A percentile compares a stretch with the other conserved stretches of the same genome.
Conservation (phyloP, 2,113 vertebrate genomes). For the Chloropsis hardwickii region DNA sequence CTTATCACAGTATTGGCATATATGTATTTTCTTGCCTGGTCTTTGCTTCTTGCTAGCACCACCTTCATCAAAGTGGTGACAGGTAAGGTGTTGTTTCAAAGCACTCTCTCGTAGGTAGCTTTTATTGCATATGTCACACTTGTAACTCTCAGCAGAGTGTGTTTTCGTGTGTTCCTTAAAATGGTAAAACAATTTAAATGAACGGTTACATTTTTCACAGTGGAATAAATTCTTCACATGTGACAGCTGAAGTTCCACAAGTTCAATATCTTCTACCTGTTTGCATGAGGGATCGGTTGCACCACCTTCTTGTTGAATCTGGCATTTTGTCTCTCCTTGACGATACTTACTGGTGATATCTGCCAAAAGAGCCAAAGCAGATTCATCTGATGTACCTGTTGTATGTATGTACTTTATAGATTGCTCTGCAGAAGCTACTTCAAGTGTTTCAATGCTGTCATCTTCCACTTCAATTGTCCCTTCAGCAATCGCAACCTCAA, state of each 20-base stretch:
- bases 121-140: constrained; percentile 92
- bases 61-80: constrained; percentile 89
- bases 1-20: constrained; percentile 95
- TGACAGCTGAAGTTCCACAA: constrained; percentile 95
- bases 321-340: constrained; percentile 81
- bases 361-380: constrained; percentile 91
- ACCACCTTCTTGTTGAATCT: constrained; percentile 69
- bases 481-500: constrained; percentile 82
- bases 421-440: constrained; percentile 75
- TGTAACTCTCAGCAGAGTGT: constrained; percentile 87
- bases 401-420: constrained; percentile 78
- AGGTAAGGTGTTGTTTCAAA: constrained; percentile 90
- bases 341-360: constrained; percentile 99
- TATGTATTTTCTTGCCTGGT: constrained; percentile 91
- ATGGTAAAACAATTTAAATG: constrained; percentile 97
- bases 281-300: constrained; percentile 83
- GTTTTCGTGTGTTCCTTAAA: constrained; percentile 97
- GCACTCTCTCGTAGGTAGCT: constrained; percentile 93
- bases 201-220: constrained; percentile 93
- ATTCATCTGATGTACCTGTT: constrained; percentile 84
- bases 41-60: constrained; percentile 85
- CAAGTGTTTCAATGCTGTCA: constrained; percentile 79
- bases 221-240: constrained; percentile 92
- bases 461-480: constrained; percentile 82
- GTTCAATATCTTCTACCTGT: constrained; percentile 90